Evolutionary conservation across 2,113 vertebrate species (phyloP).

Genomic region (Apus apus): DNA sequence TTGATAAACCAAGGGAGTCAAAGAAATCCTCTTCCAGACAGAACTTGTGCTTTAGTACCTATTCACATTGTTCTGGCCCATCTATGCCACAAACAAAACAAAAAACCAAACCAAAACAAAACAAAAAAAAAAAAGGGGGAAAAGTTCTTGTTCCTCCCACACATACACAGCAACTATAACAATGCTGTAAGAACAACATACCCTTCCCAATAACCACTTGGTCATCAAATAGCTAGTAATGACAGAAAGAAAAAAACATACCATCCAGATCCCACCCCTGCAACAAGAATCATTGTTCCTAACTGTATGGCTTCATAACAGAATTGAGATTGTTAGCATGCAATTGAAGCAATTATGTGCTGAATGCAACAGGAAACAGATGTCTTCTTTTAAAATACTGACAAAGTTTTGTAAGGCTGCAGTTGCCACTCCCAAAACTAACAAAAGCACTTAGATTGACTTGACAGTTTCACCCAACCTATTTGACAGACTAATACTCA

Average conservation of each 20-base stretch:
- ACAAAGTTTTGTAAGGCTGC: background rate
- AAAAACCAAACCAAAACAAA: no score
- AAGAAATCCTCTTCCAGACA: background rate
- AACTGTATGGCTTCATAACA: background rate
- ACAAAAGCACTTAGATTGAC: background rate
- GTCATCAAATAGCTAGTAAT: slow-evolving; percentile 22
- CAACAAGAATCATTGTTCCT: slow-evolving; percentile 24
- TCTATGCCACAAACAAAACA: background rate
- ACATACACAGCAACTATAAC: background rate
- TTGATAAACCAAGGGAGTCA: background rate
- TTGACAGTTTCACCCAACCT: background rate
- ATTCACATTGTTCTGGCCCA: background rate
- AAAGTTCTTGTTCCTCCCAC: background rate
- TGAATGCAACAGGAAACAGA: slow-evolving; percentile 54
- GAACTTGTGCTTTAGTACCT: background rate
- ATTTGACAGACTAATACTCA: background rate
- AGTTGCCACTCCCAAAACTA: background rate
- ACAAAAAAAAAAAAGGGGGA: background rate
- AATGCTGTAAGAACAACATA: background rate
- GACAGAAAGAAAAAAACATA: background rate
- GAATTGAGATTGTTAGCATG: background rate
- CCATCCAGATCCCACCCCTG: background rate
- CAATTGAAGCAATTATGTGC: slow-evolving; percentile 32
- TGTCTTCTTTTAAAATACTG: slow-evolving; percentile 12
- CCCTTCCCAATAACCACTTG: background rate